Evolutionary conservation across 2,113 vertebrate genomes (phyloP).

Genomic region (Hymenochirus boettgeri): DNA sequence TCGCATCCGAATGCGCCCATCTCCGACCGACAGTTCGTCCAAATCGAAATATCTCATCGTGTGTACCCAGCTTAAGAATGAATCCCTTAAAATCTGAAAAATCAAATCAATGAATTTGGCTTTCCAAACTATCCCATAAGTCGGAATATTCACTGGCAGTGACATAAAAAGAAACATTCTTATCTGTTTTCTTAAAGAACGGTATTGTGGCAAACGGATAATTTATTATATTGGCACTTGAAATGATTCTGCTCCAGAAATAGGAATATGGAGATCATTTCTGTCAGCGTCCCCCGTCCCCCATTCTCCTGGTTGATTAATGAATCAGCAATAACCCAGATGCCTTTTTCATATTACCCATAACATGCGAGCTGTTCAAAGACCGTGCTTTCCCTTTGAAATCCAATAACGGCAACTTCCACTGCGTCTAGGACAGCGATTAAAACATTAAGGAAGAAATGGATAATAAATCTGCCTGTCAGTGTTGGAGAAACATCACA

Average conservation of each 20-base stretch:
- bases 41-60: too few species aligned
- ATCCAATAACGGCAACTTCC: conserved; percentile 2
- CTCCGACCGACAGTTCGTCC: too few species aligned
- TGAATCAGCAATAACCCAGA: conserved; percentile 2
- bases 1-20: too few species aligned
- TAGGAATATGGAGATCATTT: conserved; percentile 14
- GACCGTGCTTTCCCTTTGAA: conserved; percentile 19
- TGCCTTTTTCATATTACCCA: not conserved
- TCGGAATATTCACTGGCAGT: too few species aligned
- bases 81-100: too few species aligned
- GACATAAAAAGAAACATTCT: too few species aligned
- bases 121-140: too few species aligned
- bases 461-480: conserved; percentile 33
- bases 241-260: conserved; percentile 7
- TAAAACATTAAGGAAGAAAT: not conserved
- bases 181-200: too few species aligned
- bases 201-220: too few species aligned
- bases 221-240: conserved; percentile 1
- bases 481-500: conserved; percentile 1
- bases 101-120: too few species aligned
- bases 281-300: conserved; percentile 5
- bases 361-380: conserved; percentile 3
- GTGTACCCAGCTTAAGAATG: too few species aligned
- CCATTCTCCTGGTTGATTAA: conserved; percentile 4
- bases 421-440: conserved; percentile 2